Evolutionary conservation across 1,140 invertebrate species (phyloP), one percentile per base, ranked within the genome.

Genomic region (Sycophila sp.): DNA sequence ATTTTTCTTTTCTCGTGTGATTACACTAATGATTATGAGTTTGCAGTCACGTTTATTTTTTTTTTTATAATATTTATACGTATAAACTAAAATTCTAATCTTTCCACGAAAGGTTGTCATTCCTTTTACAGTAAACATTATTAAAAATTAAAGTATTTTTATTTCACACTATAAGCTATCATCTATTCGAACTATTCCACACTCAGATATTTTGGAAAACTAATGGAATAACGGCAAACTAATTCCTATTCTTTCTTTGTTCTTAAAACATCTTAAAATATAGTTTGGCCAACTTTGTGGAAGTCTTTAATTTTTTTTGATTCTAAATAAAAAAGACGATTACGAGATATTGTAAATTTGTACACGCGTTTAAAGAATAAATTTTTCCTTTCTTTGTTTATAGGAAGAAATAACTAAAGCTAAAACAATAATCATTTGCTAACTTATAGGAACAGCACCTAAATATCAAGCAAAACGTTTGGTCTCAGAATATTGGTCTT

Each of bases 401-500:
- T n/a, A n/a, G n/a, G n/a, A n/a, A n/a, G n/a, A n/a, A n/a, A n/a
- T n/a, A n/a, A n/a, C n/a, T n/a, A n/a, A 15, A 34, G 26, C 19
- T 59, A 59, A 24, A 10, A 24, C 26, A 19, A 59, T 42, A 13
- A 56, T 17, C 30, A 15, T n/a, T 5, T 56, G 30, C 15, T 11
- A 30, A 30, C 45, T 28, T 28, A 45, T 30, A 45, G 40, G 38
- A 60, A 60, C 22, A 42, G 26, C 8, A n/a, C 26, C 58, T 60
- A 60, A 60, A 45, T 32, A 63, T 63, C 28, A 63, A 49, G 60
- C 15, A 19, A 11, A n/a, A 47, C 15, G 22, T 10, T 65, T 56
- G 51, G 64, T 66, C 64, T 66, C 36, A 24, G 22, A 45, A 28
- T 42, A n/a, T 66, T 66, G 64, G 64, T 66, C 64, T 56, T 56